Conservation (phyloP, 1,140 invertebrate genomes). For the Orius insidiosus region DNA sequence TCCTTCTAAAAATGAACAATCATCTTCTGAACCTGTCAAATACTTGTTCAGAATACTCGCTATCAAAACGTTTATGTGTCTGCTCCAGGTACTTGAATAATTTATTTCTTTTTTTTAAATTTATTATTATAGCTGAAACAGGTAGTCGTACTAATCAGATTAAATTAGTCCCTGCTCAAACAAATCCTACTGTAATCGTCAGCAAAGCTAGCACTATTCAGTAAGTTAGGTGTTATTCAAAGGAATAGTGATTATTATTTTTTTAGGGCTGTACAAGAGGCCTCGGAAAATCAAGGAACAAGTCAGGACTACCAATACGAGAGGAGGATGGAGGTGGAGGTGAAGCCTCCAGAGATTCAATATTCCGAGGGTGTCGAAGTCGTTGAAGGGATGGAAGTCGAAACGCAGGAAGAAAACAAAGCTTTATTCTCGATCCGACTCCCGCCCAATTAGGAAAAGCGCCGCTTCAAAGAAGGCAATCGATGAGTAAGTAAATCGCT, state of each 20-base stretch:
- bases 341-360: not conserved
- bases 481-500: constrained; percentile 38
- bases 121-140: constrained; percentile 16
- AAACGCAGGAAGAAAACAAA: constrained; percentile 30
- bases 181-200: constrained; percentile 30
- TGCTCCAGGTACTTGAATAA: constrained; percentile 17
- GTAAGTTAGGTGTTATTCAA: constrained; percentile 2
- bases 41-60: constrained; percentile 21
- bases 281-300: not conserved
- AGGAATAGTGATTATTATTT: not conserved
- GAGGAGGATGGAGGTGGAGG: not conserved
- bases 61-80: constrained; percentile 25
- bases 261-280: not conserved
- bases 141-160: constrained; percentile 16
- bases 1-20: constrained; percentile 24
- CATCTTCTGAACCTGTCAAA: constrained; percentile 19
- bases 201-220: constrained; percentile 26
- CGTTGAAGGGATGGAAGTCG: constrained; percentile 22
- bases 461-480: constrained; percentile 65
- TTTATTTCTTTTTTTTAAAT: not conserved
- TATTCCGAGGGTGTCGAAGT: constrained; percentile 17
- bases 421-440: constrained; percentile 76
- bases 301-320: constrained; percentile 6
- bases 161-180: constrained; percentile 21
- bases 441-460: constrained; percentile 80